Conservation (phyloP, 1,140 invertebrate species). For the Leptoteleia sp. region DNA sequence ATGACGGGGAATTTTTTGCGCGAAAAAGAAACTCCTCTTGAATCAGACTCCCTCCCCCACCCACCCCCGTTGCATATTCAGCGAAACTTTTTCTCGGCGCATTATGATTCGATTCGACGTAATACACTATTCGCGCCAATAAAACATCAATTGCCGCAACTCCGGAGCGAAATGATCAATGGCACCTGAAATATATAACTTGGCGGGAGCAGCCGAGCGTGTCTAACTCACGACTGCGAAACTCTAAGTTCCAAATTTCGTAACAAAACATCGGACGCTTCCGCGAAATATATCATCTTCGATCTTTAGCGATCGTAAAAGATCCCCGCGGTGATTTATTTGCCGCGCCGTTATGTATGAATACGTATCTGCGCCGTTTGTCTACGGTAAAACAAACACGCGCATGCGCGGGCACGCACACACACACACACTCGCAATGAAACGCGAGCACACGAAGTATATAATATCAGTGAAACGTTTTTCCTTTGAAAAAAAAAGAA, state of each 20-base stretch:
- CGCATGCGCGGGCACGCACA: no score
- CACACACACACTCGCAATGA: no score
- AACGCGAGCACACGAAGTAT: no score
- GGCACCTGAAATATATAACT: constrained; percentile 62
- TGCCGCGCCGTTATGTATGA: no score
- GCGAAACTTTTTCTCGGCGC: constrained; percentile 39
- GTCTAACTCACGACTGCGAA: constrained; percentile 52
- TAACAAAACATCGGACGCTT: constrained; percentile 56
- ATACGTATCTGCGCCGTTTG: no score
- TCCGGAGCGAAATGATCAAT: constrained; percentile 59
- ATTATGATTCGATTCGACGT: constrained; percentile 63
- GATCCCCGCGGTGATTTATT: no score
- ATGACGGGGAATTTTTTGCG: constrained; percentile 11
- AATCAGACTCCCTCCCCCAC: constrained; percentile 43
- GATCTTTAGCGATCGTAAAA: no score
- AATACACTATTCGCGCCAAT: constrained; percentile 62
- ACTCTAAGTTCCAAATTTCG: constrained; percentile 60
- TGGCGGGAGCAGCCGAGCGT: constrained; percentile 34
- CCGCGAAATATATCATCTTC: no score
- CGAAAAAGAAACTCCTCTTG: constrained; percentile 29
- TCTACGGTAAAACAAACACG: no score
- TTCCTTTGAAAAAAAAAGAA: no score
- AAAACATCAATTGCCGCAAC: constrained; percentile 61
- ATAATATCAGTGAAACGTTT: no score
- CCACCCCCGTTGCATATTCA: constrained; percentile 40